Base-by-base conservation (phyloP, 1,140 invertebrate species). In the Alviniconcha marisindica region DNA sequence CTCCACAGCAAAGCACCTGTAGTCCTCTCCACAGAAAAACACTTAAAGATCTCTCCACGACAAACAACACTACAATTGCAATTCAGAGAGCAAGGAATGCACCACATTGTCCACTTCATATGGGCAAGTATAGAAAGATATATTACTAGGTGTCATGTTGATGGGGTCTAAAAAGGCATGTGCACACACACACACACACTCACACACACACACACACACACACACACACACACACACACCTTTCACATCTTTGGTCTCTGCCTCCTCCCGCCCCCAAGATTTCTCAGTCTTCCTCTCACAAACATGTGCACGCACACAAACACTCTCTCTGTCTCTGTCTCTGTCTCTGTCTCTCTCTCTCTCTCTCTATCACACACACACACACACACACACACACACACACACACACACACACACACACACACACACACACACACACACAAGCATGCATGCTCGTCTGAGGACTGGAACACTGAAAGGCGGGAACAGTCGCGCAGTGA, bases 161-260 rank as follows among this genome's bases (percentile, higher is more conserved):
- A 31, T 24, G 1, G 31, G 33, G 38, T 54, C 7, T 40, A 63
- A 33, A 77, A 18, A 42, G 12, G 28, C 36, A 42, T 24, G 48
- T 28, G 40, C 42, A 33, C 24, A 42, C 18, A 78, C 44, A 44
- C 48, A 33, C 31, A 28, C 31, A 69, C 44, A 81, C 36, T 51
- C 71, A 76, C 42, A 42, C n/a, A 73, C n/a, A 42, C 66, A n/a
- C 42, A 42, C n/a, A 44, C 60, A 66, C 28, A 66, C 60, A 66
- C 60, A 66, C 60, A 66, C 28, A 28, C 60, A 15, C 60, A 66
- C 28, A 66, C 60, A 66, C 60, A 66, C 14, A 66, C 60, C 10
- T 7, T 66, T 21, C 28, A 31, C 7, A 71, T 7, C 66, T n/a
- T 12, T 24, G 21, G 15, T 24, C 56, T 60, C 56, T 60, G 15